Percentiles rank a stretch among this genome's conserved stretches.
phyloP scores from a whole-genome alignment of 2,888 invertebrate genomes.

The Meteorus colon region DNA sequence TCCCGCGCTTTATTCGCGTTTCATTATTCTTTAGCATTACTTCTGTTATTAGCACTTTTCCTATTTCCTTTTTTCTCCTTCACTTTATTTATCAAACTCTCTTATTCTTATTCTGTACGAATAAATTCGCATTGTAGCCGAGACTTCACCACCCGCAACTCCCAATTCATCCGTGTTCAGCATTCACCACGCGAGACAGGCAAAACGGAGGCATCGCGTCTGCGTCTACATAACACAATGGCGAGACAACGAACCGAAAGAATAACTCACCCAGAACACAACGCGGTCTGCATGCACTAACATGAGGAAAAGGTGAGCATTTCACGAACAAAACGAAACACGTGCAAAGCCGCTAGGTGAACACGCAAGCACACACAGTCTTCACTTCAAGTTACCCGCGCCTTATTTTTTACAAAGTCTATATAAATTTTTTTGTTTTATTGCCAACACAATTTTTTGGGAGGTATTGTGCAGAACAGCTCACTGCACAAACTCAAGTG shows the following conservation, averaged over 20 bases:
- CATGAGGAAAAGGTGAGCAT: slow-evolving; percentile 42
- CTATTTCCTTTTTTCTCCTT: slow-evolving; percentile 34
- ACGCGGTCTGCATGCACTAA: slow-evolving; percentile 62
- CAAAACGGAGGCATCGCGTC: slow-evolving; percentile 55
- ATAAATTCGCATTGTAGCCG: slow-evolving; percentile 57
- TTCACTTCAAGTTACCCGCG: neutral
- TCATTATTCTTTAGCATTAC: slow-evolving; percentile 17
- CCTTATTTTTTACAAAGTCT: neutral
- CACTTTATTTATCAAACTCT: slow-evolving; percentile 17
- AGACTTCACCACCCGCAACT: slow-evolving; percentile 52
- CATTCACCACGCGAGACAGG: slow-evolving; percentile 57
- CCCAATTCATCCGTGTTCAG: slow-evolving; percentile 60
- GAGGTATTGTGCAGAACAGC: neutral
- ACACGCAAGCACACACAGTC: neutral
- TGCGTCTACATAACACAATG: slow-evolving; percentile 66
- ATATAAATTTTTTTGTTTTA: neutral
- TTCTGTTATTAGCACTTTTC: neutral
- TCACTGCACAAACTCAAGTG: slow-evolving; percentile 21
- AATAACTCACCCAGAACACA: slow-evolving; percentile 67
- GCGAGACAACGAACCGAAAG: slow-evolving; percentile 70
- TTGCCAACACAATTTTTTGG: slow-evolving; percentile 7
- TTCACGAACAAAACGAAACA: slow-evolving; percentile 37
- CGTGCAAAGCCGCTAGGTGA: slow-evolving; percentile 33
- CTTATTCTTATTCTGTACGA: slow-evolving; percentile 56
- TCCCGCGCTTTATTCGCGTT: neutral